Evolutionary conservation across 2,888 invertebrate species (phyloP), one percentile per base, ranked within the genome.

Genomic region (Lepidochitona cinerea): DNA sequence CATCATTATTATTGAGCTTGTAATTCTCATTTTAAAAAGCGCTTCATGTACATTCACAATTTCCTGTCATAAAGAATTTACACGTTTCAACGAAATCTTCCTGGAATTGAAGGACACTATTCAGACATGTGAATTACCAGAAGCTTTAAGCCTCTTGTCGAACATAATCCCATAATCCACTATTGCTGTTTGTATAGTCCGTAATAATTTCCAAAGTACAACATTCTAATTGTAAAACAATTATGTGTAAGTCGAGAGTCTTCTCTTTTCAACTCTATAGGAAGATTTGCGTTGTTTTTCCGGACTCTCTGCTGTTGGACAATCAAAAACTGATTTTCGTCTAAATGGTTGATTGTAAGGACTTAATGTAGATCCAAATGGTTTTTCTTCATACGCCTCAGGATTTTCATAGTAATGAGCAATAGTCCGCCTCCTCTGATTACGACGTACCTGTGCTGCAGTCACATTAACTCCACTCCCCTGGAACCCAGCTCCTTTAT

Each of bases 381-480:
- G 66, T 35, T 37, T 37, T 18, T 66, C 37, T 33, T 35, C 66
- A 23, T 66, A 37, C 35, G 66, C 66, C 9, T 66, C 66, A 1
- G 66, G 66, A 36, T 66, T 37, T 35, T 66, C 66, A 9, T 66
- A 66, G 37, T 66, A 66, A 35, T 66, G 66, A 18, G 66, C 66
- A 32, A 66, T 66, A 2, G 66, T 66, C 66, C 66, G 35, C n/a
- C 66, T 66, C 12, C 66, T 2, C 29, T 66, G 66, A 9, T 66
- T 66, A 3, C 66, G 66, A 23, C 66, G 14, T n/a, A 66, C 66
- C 29, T 66, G 66, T 14, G 66, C 66, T 23, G 66, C 66, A n/a
- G 66, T 37, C 14, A 59, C 26, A n/a, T 35, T 66, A 35, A 66
- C 37, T 14, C 37, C 37, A 23, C 37, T 36, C 1, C 66, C 66